Evolutionary conservation across 1,140 invertebrate genomes (phyloP).

Genomic region (Ptiloglossa arizonensis): DNA sequence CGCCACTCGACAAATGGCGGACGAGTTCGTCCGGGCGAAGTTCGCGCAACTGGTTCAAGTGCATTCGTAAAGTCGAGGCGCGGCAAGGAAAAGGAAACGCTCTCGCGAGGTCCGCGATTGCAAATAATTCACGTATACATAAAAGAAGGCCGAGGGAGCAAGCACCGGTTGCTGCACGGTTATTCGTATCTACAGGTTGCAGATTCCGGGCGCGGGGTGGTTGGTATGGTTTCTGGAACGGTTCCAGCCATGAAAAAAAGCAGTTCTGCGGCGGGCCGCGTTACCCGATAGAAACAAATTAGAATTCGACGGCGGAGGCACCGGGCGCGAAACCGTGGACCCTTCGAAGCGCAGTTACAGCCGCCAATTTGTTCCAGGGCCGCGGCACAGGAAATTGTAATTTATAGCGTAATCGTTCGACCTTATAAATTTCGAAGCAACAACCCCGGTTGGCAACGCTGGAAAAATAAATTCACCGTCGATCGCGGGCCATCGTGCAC

Average conservation of each 20-base stretch:
- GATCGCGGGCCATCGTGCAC: no score
- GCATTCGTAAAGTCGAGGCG: background rate
- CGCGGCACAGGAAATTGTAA: constrained; percentile 51
- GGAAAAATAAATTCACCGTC: constrained; percentile 14
- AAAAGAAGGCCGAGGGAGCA: constrained; percentile 18
- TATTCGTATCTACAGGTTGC: constrained; percentile 59
- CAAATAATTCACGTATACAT: constrained; percentile 8
- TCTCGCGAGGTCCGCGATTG: background rate
- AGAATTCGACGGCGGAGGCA: constrained; percentile 39
- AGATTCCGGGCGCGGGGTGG: constrained; percentile 17
- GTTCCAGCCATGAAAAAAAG: constrained; percentile 38
- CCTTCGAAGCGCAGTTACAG: constrained; percentile 33
- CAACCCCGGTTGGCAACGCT: constrained; percentile 5
- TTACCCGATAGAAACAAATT: constrained; percentile 48
- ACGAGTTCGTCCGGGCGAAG: no score
- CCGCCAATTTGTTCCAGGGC: constrained; percentile 42
- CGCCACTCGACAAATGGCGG: no score
- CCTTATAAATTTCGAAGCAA: constrained; percentile 42
- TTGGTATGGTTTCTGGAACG: constrained; percentile 47
- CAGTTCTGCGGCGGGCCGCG: background rate
- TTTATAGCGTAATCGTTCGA: constrained; percentile 46
- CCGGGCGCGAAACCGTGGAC: constrained; percentile 4
- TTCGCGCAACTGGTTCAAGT: background rate
- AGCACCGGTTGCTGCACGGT: constrained; percentile 47
- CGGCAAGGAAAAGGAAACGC: no score